Percentiles rank a stretch among this genome's conserved stretches.
These are phyloP conservation scores for Planiliza haematocheilus DNA, from an alignment of 2,113 vertebrate species.

Conservation along the genomic window DNA sequence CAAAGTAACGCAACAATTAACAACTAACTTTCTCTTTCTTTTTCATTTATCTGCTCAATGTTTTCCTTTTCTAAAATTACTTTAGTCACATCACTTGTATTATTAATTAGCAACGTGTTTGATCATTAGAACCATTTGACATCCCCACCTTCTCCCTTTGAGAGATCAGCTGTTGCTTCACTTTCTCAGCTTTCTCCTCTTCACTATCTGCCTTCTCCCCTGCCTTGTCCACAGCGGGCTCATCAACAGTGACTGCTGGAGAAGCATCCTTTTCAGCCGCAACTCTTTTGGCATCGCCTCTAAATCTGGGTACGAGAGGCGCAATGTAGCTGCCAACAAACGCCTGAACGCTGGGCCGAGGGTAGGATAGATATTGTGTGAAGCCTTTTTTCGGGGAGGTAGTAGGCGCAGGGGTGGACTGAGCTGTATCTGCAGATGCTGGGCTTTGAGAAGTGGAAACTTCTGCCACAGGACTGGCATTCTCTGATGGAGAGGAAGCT, in stretches of 20 bases:
- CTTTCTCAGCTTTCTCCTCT: conserved; percentile 74
- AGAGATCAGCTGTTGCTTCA: conserved; percentile 82
- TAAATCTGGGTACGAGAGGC: conserved; percentile 91
- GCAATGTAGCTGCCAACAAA: conserved; percentile 94
- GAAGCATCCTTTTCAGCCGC: conserved; percentile 63
- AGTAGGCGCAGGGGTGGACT: conserved; percentile 41
- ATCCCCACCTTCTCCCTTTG: conserved; percentile 93
- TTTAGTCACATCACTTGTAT: too few relatives aligned
- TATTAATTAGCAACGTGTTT: too few relatives aligned
- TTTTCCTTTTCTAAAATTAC: too few relatives aligned
- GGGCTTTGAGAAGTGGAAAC: conserved; percentile 14
- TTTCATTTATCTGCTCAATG: too few relatives aligned
- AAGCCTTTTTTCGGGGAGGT: conserved; percentile 89
- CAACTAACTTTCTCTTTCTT: too few relatives aligned
- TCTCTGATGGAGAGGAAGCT: conserved; percentile 12
- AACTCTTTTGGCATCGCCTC: conserved; percentile 83
- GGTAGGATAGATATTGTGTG: conserved; percentile 90
- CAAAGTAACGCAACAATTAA: too few relatives aligned
- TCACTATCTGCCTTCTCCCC: conserved; percentile 13
- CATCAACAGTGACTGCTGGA: conserved; percentile 46
- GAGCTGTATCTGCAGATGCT: conserved; percentile 9
- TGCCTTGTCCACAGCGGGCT: conserved; percentile 34
- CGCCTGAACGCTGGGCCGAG: conserved; percentile 91
- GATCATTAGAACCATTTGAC: background rate
- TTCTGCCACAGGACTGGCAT: conserved; percentile 4